Evolutionary conservation across 2,888 invertebrate species (phyloP).

Genomic region (Sesia apiformis): DNA sequence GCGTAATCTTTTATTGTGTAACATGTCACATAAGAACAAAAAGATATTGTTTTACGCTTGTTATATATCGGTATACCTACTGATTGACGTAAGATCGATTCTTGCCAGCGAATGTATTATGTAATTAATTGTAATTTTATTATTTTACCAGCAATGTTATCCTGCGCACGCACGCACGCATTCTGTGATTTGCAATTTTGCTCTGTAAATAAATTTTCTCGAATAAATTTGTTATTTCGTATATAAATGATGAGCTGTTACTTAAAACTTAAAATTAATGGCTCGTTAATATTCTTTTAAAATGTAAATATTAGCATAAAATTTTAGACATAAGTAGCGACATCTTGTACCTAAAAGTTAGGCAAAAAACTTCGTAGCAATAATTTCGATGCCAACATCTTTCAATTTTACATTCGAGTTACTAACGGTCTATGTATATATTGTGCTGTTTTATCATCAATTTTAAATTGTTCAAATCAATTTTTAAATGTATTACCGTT

Average conservation of each 20-base stretch:
- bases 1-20: too few species aligned
- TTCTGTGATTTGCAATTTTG: slow-evolving; percentile 68
- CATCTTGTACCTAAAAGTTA: slow-evolving; percentile 56
- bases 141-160: slow-evolving; percentile 29
- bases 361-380: slow-evolving; percentile 63
- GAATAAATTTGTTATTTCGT: slow-evolving; percentile 69
- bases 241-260: slow-evolving; percentile 53
- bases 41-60: background rate
- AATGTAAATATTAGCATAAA: slow-evolving; percentile 65
- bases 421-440: slow-evolving; percentile 58
- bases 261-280: slow-evolving; percentile 31
- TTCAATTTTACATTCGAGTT: slow-evolving; percentile 48
- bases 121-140: background rate
- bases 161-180: slow-evolving; percentile 40
- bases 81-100: slow-evolving; percentile 18
- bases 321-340: slow-evolving; percentile 58
- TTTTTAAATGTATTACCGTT: slow-evolving; percentile 37
- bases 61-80: background rate
- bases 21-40: too few species aligned
- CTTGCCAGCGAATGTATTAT: slow-evolving; percentile 40
- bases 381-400: slow-evolving; percentile 67
- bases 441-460: slow-evolving; percentile 43
- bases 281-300: slow-evolving; percentile 53
- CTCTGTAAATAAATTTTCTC: slow-evolving; percentile 63
- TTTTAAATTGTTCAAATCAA: slow-evolving; percentile 39